phyloP scores from a whole-genome alignment of 2,888 invertebrate species.

The Dryobota labecula region DNA sequence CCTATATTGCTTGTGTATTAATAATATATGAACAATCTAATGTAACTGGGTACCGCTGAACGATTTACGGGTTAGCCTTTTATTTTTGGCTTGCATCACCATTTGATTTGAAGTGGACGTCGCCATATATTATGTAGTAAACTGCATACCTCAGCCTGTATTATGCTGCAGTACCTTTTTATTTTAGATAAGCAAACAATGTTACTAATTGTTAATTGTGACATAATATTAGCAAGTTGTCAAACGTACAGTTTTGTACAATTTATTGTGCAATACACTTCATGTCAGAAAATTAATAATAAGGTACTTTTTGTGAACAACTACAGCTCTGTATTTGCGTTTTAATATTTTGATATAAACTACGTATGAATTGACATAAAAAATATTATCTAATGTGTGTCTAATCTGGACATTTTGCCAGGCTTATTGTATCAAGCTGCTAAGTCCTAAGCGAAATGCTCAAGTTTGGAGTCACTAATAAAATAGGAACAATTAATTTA shows the following conservation, averaged over 20 bases:
- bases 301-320: not conserved
- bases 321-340: not conserved
- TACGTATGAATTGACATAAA: not conserved
- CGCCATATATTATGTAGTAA: constrained; percentile 22
- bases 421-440: not conserved
- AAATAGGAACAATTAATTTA: not conserved
- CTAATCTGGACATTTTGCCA: not conserved
- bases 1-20: constrained; percentile 9
- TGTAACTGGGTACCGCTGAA: constrained; percentile 28
- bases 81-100: constrained; percentile 45
- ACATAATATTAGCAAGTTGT: not conserved
- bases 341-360: not conserved
- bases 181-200: constrained; percentile 2
- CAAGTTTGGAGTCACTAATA: not conserved
- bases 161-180: constrained; percentile 14
- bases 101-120: constrained; percentile 20
- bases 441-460: not conserved
- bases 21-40: constrained; percentile 14
- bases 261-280: not conserved
- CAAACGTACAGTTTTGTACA: too few species aligned
- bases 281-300: not conserved
- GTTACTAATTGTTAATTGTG: not conserved
- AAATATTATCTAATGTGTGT: not conserved
- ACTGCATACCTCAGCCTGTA: constrained; percentile 38
- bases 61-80: constrained; percentile 50